phyloP scores from a whole-genome alignment of 2,888 invertebrate genomes.

The Andricus quercusramuli region DNA sequence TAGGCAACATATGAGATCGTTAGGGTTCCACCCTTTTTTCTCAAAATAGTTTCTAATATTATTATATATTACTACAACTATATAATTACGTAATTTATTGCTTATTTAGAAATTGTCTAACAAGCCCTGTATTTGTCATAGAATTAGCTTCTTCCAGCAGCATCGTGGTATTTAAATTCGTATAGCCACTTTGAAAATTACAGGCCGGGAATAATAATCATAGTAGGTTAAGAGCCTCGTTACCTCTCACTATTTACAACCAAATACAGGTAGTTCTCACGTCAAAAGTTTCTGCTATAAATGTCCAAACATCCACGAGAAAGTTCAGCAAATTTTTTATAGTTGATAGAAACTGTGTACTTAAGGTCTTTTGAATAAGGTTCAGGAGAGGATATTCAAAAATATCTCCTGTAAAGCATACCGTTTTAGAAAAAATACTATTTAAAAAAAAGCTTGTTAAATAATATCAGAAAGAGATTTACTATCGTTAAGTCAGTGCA shows the following conservation, averaged over 20 bases:
- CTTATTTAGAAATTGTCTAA: constrained; percentile 21
- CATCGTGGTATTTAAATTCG: not conserved
- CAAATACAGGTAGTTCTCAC: constrained; percentile 29
- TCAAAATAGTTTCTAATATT: constrained; percentile 5
- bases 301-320: constrained; percentile 9
- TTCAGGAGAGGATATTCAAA: not conserved
- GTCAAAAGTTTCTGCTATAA: constrained; percentile 13
- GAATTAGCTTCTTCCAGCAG: not conserved
- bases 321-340: not conserved
- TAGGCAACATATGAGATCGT: too few species aligned
- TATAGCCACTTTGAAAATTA: constrained; percentile 13
- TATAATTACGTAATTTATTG: constrained; percentile 26
- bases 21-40: not conserved
- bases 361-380: not conserved
- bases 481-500: not conserved
- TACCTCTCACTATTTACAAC: constrained; percentile 13
- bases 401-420: not conserved
- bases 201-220: constrained; percentile 11
- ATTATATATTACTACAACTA: constrained; percentile 2
- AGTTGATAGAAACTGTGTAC: not conserved
- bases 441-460: not conserved
- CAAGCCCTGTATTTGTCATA: not conserved
- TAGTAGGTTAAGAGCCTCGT: constrained; percentile 1
- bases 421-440: too few species aligned
- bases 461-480: constrained; percentile 12